Conservation (phyloP, 1,140 invertebrate species). For the Macrotrachela quadricornifera region DNA sequence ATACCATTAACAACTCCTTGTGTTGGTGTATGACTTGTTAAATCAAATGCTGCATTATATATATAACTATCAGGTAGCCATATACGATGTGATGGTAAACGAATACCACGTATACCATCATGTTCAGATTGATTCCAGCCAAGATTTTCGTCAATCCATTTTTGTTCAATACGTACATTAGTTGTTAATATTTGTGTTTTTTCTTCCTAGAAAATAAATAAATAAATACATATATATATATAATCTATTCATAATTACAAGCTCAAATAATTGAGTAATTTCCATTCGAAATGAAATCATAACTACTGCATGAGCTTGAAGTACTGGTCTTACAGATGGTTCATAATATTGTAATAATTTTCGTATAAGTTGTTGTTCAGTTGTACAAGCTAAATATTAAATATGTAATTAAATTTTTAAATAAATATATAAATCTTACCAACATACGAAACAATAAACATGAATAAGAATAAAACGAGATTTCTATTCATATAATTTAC, state of each 20-base stretch:
- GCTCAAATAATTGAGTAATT: conserved; percentile 24
- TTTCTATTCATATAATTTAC: no score
- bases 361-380: conserved; percentile 2
- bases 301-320: conserved; percentile 12
- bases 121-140: conserved; percentile 79
- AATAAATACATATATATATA: no score
- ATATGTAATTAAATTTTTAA: no score
- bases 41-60: conserved; percentile 47
- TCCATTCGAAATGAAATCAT: conserved; percentile 18
- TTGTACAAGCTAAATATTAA: not conserved
- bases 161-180: conserved; percentile 71
- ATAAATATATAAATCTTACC: no score
- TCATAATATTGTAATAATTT: conserved; percentile 4
- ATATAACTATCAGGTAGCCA: conserved; percentile 99
- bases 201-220: conserved; percentile 23
- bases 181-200: conserved; percentile 70
- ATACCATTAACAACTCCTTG: conserved; percentile 19
- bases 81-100: conserved; percentile 81
- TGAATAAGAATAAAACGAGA: no score
- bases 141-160: conserved; percentile 91
- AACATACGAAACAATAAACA: no score
- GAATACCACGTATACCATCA: conserved; percentile 76
- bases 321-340: conserved; percentile 3
- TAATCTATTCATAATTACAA: conserved; percentile 16
- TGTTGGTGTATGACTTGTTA: not conserved